Percentiles rank a stretch among this genome's conserved stretches.
These are phyloP conservation scores for Phthorimaea operculella DNA, from an alignment of 1,140 invertebrate species.

Conservation along the genomic window DNA sequence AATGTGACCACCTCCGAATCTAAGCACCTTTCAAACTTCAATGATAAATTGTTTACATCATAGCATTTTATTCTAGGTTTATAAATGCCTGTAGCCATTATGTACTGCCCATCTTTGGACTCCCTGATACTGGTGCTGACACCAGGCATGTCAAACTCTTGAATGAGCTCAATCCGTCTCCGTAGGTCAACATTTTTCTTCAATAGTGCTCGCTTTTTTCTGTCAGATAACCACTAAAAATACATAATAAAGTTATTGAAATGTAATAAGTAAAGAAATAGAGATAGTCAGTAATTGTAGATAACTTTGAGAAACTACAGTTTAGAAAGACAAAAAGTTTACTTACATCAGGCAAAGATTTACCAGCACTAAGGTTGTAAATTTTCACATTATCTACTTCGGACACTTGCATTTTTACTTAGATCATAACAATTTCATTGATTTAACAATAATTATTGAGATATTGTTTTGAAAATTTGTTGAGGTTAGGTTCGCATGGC, in stretches of 20 bases:
- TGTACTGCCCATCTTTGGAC: conserved; percentile 93
- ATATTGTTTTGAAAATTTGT: neutral
- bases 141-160: conserved; percentile 99
- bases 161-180: conserved; percentile 93
- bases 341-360: conserved; percentile 95
- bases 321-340: conserved; percentile 12
- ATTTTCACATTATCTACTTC: conserved; percentile 97
- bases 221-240: conserved; percentile 90
- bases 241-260: neutral
- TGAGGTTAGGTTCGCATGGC: neutral
- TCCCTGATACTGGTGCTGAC: conserved; percentile 87
- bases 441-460: neutral
- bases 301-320: too few species aligned
- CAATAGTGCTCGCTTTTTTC: conserved; percentile 84
- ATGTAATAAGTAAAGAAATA: too few species aligned
- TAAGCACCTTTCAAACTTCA: conserved; percentile 99
- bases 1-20: conserved; percentile 95
- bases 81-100: conserved; percentile 94
- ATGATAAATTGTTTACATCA: conserved; percentile 94
- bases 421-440: neutral
- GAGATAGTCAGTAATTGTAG: too few species aligned
- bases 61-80: conserved; percentile 97
- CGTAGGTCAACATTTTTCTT: conserved; percentile 94
- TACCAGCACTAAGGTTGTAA: conserved; percentile 96
- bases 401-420: conserved; percentile 77